Base-by-base conservation (phyloP, 2,797 vertebrate species). In the Pelochelys cantorii region DNA sequence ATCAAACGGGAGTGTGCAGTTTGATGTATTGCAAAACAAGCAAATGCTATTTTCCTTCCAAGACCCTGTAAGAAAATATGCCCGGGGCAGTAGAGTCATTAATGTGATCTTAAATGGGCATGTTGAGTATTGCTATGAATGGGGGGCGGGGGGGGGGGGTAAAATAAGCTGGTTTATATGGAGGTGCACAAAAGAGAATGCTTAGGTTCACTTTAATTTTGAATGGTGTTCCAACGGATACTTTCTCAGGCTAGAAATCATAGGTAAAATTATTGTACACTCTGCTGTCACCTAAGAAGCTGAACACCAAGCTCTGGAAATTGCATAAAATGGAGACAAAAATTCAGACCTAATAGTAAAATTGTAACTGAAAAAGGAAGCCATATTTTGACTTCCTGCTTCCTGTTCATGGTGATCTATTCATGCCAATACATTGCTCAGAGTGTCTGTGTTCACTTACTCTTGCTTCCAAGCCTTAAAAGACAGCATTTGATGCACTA, bases 21-120 rank as follows among this genome's bases (percentile, higher is more conserved):
- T 94, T 96, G 91, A 94, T 96, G 93, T 93, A 79, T 91, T 93
- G 88, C 62, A 90, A 92, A 95, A 81, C 25, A 96, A 94, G 91
- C 62, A 93, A 94, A 93, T 87, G 89, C 85, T 94, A 92, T 86
- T 96, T 94, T 95, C 90, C 94, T 97, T 93, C 85, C 81, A 93
- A 92, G 88, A 89, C 89, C 93, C 88, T 71, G 65, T 81, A 94
- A 79, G 91, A 95, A 92, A 93, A 56, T 90, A 85, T 93, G 90
- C 91, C 93, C 90, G 85, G 93, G 95, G 94, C 95, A 95, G 92
- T 93, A 29, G 13, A 25, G 42, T 77, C 37, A 52, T 52, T 77
- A 42, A 95, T 80, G 80, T 81, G 86, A 96, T 92, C 90, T 90
- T 90, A 93, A 96, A 93, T 90, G 92, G 87, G 90, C 95, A 68